Percentiles rank a stretch among this genome's conserved stretches.
Evolutionary conservation across 37 sponge, comb jelly and placozoan genomes (phyloP).

Genomic region (Oopsacas minuta): DNA sequence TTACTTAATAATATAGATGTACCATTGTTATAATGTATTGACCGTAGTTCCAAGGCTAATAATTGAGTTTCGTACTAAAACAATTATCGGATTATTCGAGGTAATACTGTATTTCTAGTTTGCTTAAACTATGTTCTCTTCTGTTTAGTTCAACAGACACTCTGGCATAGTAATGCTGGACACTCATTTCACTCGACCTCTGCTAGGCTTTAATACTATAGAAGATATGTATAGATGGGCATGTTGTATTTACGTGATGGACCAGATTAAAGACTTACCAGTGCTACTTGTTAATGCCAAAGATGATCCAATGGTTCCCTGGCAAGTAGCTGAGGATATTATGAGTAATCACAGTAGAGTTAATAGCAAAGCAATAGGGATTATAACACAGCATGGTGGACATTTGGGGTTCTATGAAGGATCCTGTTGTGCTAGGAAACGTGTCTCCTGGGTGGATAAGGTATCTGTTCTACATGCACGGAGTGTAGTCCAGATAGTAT

Average conservation of each 20-base stretch:
- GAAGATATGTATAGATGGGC: background rate
- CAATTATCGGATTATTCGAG: too few relatives aligned
- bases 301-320: slow-evolving; percentile 66
- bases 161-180: background rate
- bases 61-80: too few relatives aligned
- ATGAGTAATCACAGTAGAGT: slow-evolving; percentile 25
- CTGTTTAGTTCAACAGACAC: background rate
- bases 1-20: too few relatives aligned
- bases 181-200: background rate
- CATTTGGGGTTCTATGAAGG: slow-evolving; percentile 88
- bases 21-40: too few relatives aligned
- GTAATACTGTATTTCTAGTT: too few relatives aligned
- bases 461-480: slow-evolving; percentile 1
- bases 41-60: too few relatives aligned
- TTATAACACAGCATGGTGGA: slow-evolving; percentile 61
- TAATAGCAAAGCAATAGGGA: slow-evolving; percentile 56
- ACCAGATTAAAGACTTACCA: slow-evolving; percentile 51
- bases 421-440: slow-evolving; percentile 34
- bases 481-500: background rate
- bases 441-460: slow-evolving; percentile 68
- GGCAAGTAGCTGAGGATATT: slow-evolving; percentile 25
- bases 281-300: slow-evolving; percentile 53
- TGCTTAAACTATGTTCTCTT: too few relatives aligned
- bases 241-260: background rate
- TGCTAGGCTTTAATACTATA: background rate